These are phyloP conservation scores for Acholoe squamosa DNA, from an alignment of 2,888 invertebrate genomes.

Conservation along the genomic window DNA sequence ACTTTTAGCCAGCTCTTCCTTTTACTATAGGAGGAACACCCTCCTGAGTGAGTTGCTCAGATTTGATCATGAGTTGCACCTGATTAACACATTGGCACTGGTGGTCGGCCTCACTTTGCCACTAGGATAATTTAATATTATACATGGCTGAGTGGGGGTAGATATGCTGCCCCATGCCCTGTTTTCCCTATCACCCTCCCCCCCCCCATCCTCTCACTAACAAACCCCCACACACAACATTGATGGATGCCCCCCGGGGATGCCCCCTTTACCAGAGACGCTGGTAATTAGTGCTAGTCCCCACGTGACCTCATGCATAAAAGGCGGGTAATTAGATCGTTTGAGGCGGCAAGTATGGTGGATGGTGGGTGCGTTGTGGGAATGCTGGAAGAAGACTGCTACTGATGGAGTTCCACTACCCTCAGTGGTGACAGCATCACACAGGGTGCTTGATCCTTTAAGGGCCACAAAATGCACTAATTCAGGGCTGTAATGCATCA, in stretches of 20 bases:
- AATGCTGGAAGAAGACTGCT: not conserved
- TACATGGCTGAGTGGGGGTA: not conserved
- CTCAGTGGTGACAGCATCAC: too few relatives aligned
- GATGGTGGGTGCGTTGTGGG: not conserved
- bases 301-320: slow-evolving; percentile 24
- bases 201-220: too few relatives aligned
- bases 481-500: too few relatives aligned
- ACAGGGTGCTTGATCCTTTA: too few relatives aligned
- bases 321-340: slow-evolving; percentile 9
- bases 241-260: too few relatives aligned
- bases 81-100: not conserved
- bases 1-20: too few relatives aligned
- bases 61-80: not conserved
- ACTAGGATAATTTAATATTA: not conserved
- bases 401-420: too few relatives aligned
- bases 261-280: not conserved
- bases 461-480: too few relatives aligned
- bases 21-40: too few relatives aligned
- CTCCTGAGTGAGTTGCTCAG: not conserved
- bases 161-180: too few relatives aligned
- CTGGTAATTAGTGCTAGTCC: not conserved
- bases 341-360: not conserved
- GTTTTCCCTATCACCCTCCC: too few relatives aligned
- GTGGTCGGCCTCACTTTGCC: not conserved
- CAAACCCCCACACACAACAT: too few relatives aligned